Base-by-base conservation (phyloP, 2,888 invertebrate genomes). In the Pantelozetes paolii region DNA sequence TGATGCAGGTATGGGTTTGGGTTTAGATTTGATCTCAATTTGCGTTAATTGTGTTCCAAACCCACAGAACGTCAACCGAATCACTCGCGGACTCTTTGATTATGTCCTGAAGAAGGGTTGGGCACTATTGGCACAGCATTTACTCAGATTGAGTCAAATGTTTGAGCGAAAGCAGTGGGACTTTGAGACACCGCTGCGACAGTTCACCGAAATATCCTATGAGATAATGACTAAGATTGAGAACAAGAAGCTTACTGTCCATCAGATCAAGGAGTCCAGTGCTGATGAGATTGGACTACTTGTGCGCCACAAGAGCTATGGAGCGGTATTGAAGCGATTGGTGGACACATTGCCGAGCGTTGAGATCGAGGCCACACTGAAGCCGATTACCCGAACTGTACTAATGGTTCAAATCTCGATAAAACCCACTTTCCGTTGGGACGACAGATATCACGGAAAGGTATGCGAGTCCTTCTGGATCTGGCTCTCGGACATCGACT, bases 401-500 rank as follows among this genome's bases (percentile, higher is more conserved):
- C 83, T 96, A 18, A 85, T 91, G 79, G 91, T 98, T 78, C 87
- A 89, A 75, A 86, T 97, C 18, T 87, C 87, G 72, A 88, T 97
- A 28, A 87, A 85, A 74, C 89, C 95, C 0, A 88, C 88, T 78
- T 86, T 86, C 79, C 81, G 87, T 76, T 97, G 96, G 96, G 93
- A 91, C 80, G 93, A 94, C 81, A 88, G 87, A 78, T 87, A 94
- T 67, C 95, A 97, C 81, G 93, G 95, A 0, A 90, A 89, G 82
- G 88, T 88, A 0, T 88, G 90, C 0, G 94, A 97, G 82, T 88
- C 91, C 0, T 99, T 95, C 83, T 98, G 95, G 92, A 88, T 99
- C 75, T 97, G 98, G 94, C 91, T 99, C 40, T 97, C 98, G 82
- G 97, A 99, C 83, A 91, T 96, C 0, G 92, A 92, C 54, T 69